Conservation (phyloP, 2,888 invertebrate species). For the Bugula neritina region DNA sequence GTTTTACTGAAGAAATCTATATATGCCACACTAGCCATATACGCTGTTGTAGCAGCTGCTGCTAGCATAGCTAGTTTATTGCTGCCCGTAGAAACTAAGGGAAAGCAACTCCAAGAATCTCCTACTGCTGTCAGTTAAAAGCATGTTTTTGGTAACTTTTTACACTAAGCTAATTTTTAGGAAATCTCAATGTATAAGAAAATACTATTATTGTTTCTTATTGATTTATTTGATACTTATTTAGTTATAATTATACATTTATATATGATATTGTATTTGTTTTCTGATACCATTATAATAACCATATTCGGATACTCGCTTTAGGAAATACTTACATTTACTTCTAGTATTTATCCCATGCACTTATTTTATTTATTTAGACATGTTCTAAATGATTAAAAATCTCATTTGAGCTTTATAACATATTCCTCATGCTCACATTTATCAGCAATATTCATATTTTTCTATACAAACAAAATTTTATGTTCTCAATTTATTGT, state of each 20-base stretch:
- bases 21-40: constrained; percentile 53
- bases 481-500: neutral
- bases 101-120: constrained; percentile 52
- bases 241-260: too few species aligned
- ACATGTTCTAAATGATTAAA: neutral
- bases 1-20: constrained; percentile 46
- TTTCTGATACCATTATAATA: too few species aligned
- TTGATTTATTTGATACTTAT: too few species aligned
- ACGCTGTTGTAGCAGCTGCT: constrained; percentile 68
- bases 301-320: too few species aligned
- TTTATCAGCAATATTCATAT: neutral
- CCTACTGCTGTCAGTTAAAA: neutral
- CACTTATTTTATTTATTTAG: neutral
- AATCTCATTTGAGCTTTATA: neutral
- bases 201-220: too few species aligned
- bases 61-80: constrained; percentile 71
- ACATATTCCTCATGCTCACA: neutral
- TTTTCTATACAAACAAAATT: neutral
- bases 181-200: too few species aligned
- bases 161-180: too few species aligned
- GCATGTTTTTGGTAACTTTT: too few species aligned
- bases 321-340: too few species aligned
- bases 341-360: neutral
- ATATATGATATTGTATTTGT: too few species aligned
- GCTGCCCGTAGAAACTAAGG: constrained; percentile 79